A percentile compares a stretch with the other conserved stretches of the same genome.
Conservation (phyloP, 2,113 vertebrate genomes). For the Bubo bubo region DNA sequence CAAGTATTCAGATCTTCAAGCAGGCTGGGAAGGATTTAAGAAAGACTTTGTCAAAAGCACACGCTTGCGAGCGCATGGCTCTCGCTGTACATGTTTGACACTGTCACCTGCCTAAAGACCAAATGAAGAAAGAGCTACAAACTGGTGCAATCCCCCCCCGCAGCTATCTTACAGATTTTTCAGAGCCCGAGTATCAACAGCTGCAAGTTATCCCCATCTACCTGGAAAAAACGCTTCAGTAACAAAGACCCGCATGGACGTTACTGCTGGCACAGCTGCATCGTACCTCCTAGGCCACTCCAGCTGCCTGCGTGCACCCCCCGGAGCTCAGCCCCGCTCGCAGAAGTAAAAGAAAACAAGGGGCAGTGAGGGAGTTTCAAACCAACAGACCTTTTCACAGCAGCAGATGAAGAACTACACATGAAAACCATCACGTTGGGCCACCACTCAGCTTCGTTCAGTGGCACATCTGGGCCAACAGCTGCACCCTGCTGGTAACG, state of each 20-base stretch:
- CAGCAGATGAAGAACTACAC: background rate
- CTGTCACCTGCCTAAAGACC: background rate
- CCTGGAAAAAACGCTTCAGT: background rate
- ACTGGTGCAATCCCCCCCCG: rapidly evolving
- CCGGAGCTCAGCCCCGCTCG: rapidly evolving
- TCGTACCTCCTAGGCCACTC: rapidly evolving
- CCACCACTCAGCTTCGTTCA: background rate
- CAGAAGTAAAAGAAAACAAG: background rate
- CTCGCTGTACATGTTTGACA: rapidly evolving
- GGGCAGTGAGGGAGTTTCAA: background rate
- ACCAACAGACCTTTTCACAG: background rate
- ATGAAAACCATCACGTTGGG: rapidly evolving
- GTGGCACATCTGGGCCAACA: background rate
- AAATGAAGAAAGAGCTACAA: rapidly evolving
- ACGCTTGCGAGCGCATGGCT: rapidly evolving
- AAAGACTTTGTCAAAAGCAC: rapidly evolving
- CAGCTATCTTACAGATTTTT: rapidly evolving
- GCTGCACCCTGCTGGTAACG: background rate
- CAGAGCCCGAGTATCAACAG: rapidly evolving
- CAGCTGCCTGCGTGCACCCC: rapidly evolving
- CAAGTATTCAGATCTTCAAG: rapidly evolving
- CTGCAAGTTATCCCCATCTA: rapidly evolving
- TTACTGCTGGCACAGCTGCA: background rate
- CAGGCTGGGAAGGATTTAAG: background rate
- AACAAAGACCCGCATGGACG: rapidly evolving